Evolutionary conservation across 2,888 invertebrate genomes (phyloP).

Genomic region (Nomada lathburiana): DNA sequence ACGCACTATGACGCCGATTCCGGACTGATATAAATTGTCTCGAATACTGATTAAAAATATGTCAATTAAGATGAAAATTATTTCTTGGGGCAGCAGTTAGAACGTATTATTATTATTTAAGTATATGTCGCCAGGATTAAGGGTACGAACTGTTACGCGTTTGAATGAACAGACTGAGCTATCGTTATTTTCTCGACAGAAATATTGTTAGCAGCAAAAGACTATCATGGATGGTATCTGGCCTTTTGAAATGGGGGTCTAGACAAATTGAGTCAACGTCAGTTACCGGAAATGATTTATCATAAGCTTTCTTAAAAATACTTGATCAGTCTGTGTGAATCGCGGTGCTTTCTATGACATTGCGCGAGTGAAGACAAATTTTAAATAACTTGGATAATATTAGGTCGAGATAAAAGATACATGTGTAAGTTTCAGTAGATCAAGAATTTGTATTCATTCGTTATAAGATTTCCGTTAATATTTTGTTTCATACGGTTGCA

Average conservation of each 20-base stretch:
- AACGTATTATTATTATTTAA: constrained; percentile 1
- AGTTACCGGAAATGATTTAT: constrained; percentile 71
- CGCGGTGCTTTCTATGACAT: constrained; percentile 36
- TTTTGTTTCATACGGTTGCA: background rate
- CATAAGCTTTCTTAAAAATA: constrained; percentile 60
- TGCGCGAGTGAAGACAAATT: constrained; percentile 1
- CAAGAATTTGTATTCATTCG: background rate
- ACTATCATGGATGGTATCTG: constrained; percentile 57
- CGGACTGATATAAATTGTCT: background rate
- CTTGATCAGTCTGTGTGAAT: constrained; percentile 51
- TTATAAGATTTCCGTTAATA: background rate
- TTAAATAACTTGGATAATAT: constrained; percentile 15
- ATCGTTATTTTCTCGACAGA: constrained; percentile 63
- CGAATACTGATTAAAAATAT: background rate
- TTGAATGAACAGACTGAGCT: constrained; percentile 48
- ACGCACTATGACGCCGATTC: too few relatives aligned
- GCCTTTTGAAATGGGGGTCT: constrained; percentile 63
- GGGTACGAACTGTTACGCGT: constrained; percentile 57
- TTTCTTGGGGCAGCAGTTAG: background rate
- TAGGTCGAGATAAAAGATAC: background rate
- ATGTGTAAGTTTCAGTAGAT: background rate
- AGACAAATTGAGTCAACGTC: constrained; percentile 73
- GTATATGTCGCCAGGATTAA: constrained; percentile 17
- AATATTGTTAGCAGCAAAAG: constrained; percentile 68
- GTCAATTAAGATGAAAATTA: background rate